These are phyloP conservation scores for Pseudopipra pipra DNA, from an alignment of 2,113 vertebrate genomes.

Conservation along the genomic window DNA sequence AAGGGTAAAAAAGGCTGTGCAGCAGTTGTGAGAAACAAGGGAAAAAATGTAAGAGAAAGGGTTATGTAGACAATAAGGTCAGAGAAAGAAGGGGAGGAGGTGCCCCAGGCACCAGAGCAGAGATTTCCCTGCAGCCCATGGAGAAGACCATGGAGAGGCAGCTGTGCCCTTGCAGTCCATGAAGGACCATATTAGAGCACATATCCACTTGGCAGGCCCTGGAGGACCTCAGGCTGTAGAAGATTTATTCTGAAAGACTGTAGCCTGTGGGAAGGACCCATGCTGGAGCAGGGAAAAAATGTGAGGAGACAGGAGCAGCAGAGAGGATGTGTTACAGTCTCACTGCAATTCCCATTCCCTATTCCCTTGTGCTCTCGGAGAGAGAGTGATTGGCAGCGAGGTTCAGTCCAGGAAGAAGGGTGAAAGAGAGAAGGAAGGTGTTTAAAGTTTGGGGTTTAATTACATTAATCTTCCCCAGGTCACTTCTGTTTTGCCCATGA, in stretches of 20 bases:
- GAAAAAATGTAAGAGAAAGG: background rate
- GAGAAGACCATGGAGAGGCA: background rate
- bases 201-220: background rate
- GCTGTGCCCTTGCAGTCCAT: background rate
- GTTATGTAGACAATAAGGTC: background rate
- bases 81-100: background rate
- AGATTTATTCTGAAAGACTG: background rate
- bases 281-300: background rate
- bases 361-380: accelerated
- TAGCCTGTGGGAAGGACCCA: background rate
- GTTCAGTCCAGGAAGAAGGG: background rate
- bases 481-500: background rate
- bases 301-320: background rate
- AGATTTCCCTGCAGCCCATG: background rate
- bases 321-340: background rate
- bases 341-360: accelerated
- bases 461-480: background rate
- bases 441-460: background rate
- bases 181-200: background rate
- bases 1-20: background rate
- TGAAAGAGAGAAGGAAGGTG: background rate
- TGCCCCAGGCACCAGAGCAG: background rate
- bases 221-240: background rate
- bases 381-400: background rate
- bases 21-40: background rate